phyloP scores from a whole-genome alignment of 2,797 vertebrate genomes.

The Chaetophractus vellerosus region DNA sequence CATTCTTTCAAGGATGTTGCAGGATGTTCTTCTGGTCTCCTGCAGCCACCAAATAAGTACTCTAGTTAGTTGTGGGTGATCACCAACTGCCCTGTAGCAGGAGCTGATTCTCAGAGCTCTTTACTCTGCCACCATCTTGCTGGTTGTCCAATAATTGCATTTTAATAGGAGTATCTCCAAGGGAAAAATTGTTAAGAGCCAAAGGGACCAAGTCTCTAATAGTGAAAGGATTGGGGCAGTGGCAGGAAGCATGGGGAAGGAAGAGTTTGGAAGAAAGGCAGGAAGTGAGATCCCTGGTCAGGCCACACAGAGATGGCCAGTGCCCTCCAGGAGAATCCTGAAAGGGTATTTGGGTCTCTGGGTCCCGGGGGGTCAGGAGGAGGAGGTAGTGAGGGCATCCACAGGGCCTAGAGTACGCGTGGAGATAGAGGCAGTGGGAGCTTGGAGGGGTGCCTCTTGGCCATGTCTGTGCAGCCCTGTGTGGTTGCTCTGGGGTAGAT shows the following conservation, averaged over 20 bases:
- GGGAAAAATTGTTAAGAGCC: constrained; percentile 34
- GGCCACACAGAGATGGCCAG: neutral
- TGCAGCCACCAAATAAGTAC: too few relatives aligned
- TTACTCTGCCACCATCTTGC: too few relatives aligned
- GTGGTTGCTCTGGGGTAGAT: neutral
- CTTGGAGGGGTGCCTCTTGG: too few relatives aligned
- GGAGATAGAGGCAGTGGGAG: neutral
- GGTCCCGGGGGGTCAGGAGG: neutral
- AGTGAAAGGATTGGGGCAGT: neutral
- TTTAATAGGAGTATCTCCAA: constrained; percentile 62
- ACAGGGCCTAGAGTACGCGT: neutral
- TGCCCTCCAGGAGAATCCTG: neutral
- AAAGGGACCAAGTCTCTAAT: neutral
- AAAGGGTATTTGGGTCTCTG: neutral
- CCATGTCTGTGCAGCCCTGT: neutral
- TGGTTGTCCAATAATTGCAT: neutral
- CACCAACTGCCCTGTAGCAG: too few relatives aligned
- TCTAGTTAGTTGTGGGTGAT: too few relatives aligned
- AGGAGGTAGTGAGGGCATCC: neutral
- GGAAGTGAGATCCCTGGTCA: neutral
- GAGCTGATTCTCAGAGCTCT: too few relatives aligned
- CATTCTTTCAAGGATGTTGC: too few relatives aligned
- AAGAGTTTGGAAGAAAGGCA: neutral
- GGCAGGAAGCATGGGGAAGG: neutral
- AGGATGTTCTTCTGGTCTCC: too few relatives aligned